Base-by-base conservation (phyloP, 2,113 vertebrate genomes). In the Sinocyclocheilus rhinocerous region DNA sequence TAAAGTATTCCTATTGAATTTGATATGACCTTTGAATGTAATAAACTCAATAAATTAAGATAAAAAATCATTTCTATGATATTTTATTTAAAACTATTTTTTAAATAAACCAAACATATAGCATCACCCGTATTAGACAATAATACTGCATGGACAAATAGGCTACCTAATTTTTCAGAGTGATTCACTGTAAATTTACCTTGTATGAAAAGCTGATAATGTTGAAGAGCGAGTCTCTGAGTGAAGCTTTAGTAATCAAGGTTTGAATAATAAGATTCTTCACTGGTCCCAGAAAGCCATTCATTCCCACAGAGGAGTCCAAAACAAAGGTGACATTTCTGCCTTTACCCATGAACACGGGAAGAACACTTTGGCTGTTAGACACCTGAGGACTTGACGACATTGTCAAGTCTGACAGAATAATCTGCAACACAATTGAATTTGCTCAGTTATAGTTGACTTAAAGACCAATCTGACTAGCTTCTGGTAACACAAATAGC, bases 151-250 rank as follows among this genome's bases (percentile, higher is more conserved):
- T 39, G 33, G 33, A 39, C 33, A 20, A 59, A 55, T 55, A 42
- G 39, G 42, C 42, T 45, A 45, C 1, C 4, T 5, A 4, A 20
- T 55, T 55, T 55, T 55, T 18, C 52, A 59, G 12, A 63, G n/a
- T 12, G 61, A 50, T 6, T 42, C 11, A 29, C 4, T 69, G n/a
- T 50, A 39, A 2, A 24, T 76, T 82, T 84, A 95, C 93, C 94
- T 94, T 86, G 86, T 89, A 83, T 36, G 94, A 93, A 89, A 90
- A 93, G 4, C 89, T 87, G 48, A 94, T 69, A 81, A 95, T 91
- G 88, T 95, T 95, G 86, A 95, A 95, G 69, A 94, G 89, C 2
- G 93, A 93, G 85, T 94, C 88, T 45, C 87, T 89, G 61, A 88
- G 87, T 2, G 92, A 89, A 0, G 91, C 93, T 83, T 94, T 94